These are phyloP conservation scores for Cladorhizidae sp. DNA, from an alignment of 37 sponge, comb jelly and placozoan species.

Conservation along the genomic window DNA sequence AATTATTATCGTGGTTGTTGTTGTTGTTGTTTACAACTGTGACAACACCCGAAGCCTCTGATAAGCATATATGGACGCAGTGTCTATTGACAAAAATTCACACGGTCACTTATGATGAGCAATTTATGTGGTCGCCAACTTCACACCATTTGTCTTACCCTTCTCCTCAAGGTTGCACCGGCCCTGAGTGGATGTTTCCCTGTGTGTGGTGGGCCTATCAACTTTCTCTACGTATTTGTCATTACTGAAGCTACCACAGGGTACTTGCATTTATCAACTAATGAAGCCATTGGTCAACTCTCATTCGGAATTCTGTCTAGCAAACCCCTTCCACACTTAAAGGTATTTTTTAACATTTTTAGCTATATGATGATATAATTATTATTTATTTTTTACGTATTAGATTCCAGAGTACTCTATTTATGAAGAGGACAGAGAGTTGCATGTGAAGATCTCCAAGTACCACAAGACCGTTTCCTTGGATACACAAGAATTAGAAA, in stretches of 20 bases:
- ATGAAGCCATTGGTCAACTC: not conserved
- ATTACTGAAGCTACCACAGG: slow-evolving; percentile 23
- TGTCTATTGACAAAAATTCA: too few relatives aligned
- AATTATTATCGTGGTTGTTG: too few relatives aligned
- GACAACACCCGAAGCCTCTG: too few relatives aligned
- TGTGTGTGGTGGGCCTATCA: not conserved
- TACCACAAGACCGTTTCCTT: slow-evolving; percentile 13
- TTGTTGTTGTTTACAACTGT: too few relatives aligned
- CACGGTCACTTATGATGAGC: too few relatives aligned
- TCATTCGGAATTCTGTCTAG: slow-evolving; percentile 62
- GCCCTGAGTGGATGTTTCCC: slow-evolving; percentile 40
- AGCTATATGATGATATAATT: not conserved
- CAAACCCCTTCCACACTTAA: slow-evolving; percentile 43
- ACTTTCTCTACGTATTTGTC: slow-evolving; percentile 48
- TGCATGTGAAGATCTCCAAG: slow-evolving; percentile 28
- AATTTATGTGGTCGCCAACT: too few relatives aligned
- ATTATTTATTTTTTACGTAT: not conserved
- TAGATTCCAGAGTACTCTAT: slow-evolving; percentile 64
- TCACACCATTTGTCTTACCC: not conserved
- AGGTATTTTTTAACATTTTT: slow-evolving; percentile 14
- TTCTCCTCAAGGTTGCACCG: slow-evolving; percentile 34
- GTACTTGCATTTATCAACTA: slow-evolving; percentile 8
- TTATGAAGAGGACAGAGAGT: slow-evolving; percentile 44
- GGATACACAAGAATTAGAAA: slow-evolving; percentile 22
- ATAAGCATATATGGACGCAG: too few relatives aligned